Evolutionary conservation across 2,113 vertebrate species (phyloP), one percentile per base, ranked within the genome.

Genomic region (Monopterus albus): DNA sequence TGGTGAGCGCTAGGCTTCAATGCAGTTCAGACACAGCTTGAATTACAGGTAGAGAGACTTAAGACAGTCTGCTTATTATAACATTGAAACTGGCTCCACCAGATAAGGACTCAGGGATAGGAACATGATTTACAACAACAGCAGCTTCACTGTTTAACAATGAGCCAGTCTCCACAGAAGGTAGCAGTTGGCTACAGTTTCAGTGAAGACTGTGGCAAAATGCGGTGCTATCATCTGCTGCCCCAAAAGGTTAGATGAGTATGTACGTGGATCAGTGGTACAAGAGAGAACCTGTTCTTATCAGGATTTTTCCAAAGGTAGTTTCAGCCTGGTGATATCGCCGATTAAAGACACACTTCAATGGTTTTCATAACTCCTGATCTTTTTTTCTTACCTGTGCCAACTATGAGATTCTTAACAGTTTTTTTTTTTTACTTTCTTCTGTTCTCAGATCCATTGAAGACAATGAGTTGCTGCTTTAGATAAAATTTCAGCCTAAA

Each of bases 341-440:
- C 57, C 17, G 29, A 65, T 71, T 83, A 71, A 78, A 80, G 85
- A 73, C 63, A 82, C 63, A 65, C 70, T 79, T 82, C 70, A 79
- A 15, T 82, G 75, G 28, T 73, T 85, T 75, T 63, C 62, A 84
- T 84, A 71, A 82, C 71, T 75, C 51, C 35, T 63, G 39, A 45
- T 59, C 45, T 75, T 62, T 31, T 45, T 47, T 18, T 25, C 21
- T 26, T 51, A 31, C 39, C 39, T 21, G 33, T 43, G 26, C 76
- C 69, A 70, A 62, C 69, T 70, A 53, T 64, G 66, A 80, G 58
- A 75, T 45, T 69, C 68, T 59, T 72, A 65, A 65, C 69, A 78
- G 66, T 60, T 18, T 82, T 80, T 82, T 79, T n/a, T n/a, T n/a
- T n/a, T 71, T 21, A 74, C 51, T 64, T 68, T 82, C 50, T 66